Evolutionary conservation across 2,888 invertebrate genomes (phyloP).

Genomic region (Drosophila tanythrix): DNA sequence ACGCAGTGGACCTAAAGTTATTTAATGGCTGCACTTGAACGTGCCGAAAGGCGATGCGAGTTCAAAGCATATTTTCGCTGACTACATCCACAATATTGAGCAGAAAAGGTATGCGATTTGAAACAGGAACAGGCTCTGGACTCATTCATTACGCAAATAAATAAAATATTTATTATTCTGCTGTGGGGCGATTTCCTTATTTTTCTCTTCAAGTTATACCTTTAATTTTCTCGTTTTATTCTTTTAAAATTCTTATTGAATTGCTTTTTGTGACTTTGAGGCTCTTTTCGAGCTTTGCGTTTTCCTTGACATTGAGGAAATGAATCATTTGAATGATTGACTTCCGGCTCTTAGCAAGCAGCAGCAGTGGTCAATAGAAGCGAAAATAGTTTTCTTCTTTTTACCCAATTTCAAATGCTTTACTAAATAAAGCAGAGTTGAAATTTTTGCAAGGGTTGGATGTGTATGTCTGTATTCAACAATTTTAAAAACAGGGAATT

Average conservation of each 20-base stretch:
- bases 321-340: slow-evolving; percentile 74
- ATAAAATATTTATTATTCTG: slow-evolving; percentile 2
- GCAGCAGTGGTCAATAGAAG: slow-evolving; percentile 5
- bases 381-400: slow-evolving; percentile 33
- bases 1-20: slow-evolving; percentile 67
- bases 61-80: slow-evolving; percentile 43
- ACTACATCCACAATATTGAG: slow-evolving; percentile 24
- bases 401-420: slow-evolving; percentile 28
- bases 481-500: slow-evolving; percentile 14
- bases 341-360: slow-evolving; percentile 59
- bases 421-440: slow-evolving; percentile 27
- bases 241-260: neutral
- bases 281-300: slow-evolving; percentile 33
- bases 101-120: slow-evolving; percentile 6
- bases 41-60: slow-evolving; percentile 54
- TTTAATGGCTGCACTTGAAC: slow-evolving; percentile 78
- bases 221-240: neutral
- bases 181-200: slow-evolving; percentile 4
- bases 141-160: slow-evolving; percentile 14
- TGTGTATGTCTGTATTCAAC: neutral
- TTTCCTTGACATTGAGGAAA: slow-evolving; percentile 59
- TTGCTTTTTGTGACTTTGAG: slow-evolving; percentile 30
- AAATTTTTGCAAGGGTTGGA: neutral
- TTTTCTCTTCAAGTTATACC: slow-evolving; percentile 3
- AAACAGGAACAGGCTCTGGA: slow-evolving; percentile 5